Evolutionary conservation across 2,797 vertebrate genomes (phyloP), one percentile per base, ranked within the genome.

Genomic region (Cossypha heuglini): DNA sequence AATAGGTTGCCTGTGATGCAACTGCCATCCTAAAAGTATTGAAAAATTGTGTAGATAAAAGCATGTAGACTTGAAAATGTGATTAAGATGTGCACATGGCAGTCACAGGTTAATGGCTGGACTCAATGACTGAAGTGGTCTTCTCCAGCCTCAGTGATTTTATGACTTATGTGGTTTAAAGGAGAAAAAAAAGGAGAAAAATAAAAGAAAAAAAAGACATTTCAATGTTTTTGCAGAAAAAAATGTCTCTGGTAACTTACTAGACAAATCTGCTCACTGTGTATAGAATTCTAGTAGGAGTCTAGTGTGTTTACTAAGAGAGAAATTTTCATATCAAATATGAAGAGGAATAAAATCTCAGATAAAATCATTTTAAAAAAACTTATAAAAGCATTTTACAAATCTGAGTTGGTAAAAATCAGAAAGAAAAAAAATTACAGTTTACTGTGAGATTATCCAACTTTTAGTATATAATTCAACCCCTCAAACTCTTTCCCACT

Each of bases 121-220:
- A 26, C 17, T 31, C 21, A 1, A 26, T 40, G 17, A 33, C 28
- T 58, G 35, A 26, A 35, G 7, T 19, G 21, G 15, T 45, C 38
- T 51, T 77, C 45, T 71, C 33, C 25, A 52, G 3, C 5, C 17
- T 57, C 46, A 40, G 16, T 31, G 10, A 51, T 57, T 71, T 48
- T 16, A 13, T 22, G 11, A 31, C 1, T 58, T 38, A 6, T 17
- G 7, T 29, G 6, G 5, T 24, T 48, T 85, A 51, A 24, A 22
- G 14, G 5, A 35, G 9, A 11, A 10, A 25, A 12, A 68, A 24
- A 13, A 68, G 0, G 3, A 19, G 4, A 24, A 68, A 40, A 40
- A 13, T 4, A 3, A 19, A 29, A 11, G 1, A 5, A 42, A 10
- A 31, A 21, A 21, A 10, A 55, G 2, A 20, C 1, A 51, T 55